These are phyloP conservation scores for Notocelia uddmanniana DNA, from an alignment of 2,888 invertebrate genomes.

Conservation along the genomic window DNA sequence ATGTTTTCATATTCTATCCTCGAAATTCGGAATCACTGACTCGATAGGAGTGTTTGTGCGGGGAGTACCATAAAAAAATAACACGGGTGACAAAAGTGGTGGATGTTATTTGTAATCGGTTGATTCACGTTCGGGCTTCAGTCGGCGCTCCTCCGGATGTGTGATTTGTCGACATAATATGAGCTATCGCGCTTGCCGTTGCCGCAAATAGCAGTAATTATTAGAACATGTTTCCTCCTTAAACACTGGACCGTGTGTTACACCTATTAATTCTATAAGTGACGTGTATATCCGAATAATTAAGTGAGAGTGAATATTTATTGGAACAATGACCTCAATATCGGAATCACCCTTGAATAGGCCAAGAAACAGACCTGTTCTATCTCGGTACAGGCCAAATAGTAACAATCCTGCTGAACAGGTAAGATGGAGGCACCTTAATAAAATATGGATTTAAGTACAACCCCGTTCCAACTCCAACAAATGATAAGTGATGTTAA, in stretches of 20 bases:
- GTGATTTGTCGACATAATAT: slow-evolving; percentile 84
- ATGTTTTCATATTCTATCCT: slow-evolving; percentile 23
- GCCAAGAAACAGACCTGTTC: slow-evolving; percentile 75
- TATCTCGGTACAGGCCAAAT: slow-evolving; percentile 76
- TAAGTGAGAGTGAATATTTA: slow-evolving; percentile 40
- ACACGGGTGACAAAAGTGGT: slow-evolving; percentile 66
- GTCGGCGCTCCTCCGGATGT: slow-evolving; percentile 79
- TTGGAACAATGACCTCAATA: slow-evolving; percentile 69
- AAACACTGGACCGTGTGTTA: slow-evolving; percentile 53
- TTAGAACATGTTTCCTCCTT: slow-evolving; percentile 79
- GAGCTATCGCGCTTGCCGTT: slow-evolving; percentile 78
- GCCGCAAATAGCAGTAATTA: slow-evolving; percentile 71
- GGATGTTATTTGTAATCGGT: slow-evolving; percentile 67
- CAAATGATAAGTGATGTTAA: background rate
- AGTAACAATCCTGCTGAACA: slow-evolving; percentile 63
- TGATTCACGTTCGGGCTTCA: slow-evolving; percentile 75
- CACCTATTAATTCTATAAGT: slow-evolving; percentile 12
- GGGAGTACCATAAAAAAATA: slow-evolving; percentile 65
- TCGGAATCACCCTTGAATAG: slow-evolving; percentile 76
- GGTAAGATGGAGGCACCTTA: slow-evolving; percentile 65
- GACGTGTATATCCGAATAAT: slow-evolving; percentile 7
- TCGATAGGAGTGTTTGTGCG: slow-evolving; percentile 56
- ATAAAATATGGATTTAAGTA: background rate
- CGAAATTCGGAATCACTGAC: slow-evolving; percentile 27
- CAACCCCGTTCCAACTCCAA: background rate